phyloP scores from a whole-genome alignment of 2,113 vertebrate genomes.

The Nettapus auritus region DNA sequence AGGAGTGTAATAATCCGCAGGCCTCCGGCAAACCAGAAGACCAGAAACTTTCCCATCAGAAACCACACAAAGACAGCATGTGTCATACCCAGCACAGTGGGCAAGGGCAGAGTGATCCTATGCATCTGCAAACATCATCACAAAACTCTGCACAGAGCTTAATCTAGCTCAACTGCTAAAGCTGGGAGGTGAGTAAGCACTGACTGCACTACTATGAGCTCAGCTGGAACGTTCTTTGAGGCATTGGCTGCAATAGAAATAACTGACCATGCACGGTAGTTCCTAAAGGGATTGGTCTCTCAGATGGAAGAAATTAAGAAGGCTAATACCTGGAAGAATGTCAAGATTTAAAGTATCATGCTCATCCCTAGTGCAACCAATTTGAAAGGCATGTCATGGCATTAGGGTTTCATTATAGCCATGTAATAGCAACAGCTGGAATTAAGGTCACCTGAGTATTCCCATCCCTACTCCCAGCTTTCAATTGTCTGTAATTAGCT shows the following conservation, averaged over 20 bases:
- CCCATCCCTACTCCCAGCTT: conserved; percentile 38
- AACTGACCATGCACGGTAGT: not conserved
- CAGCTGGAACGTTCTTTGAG: not conserved
- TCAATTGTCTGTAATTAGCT: conserved; percentile 62
- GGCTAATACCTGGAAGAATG: not conserved
- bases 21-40: not conserved
- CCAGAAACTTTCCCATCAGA: not conserved
- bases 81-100: fast-evolving
- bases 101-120: not conserved
- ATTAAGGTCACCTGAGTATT: conserved; percentile 60
- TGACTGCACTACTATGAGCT: not conserved
- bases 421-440: conserved; percentile 27
- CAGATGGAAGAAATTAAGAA: not conserved
- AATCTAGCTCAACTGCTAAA: not conserved
- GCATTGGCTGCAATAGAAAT: not conserved
- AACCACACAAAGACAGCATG: not conserved
- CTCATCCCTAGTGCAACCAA: conserved; percentile 2
- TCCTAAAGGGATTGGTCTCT: conserved; percentile 16
- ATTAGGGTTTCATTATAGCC: conserved; percentile 31
- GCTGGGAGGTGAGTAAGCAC: not conserved
- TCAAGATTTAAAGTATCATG: conserved; percentile 5
- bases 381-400: conserved; percentile 31
- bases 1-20: fast-evolving
- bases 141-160: not conserved
- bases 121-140: not conserved